Evolutionary conservation across 1,140 invertebrate genomes (phyloP).

Genomic region (Cydia strobilella): DNA sequence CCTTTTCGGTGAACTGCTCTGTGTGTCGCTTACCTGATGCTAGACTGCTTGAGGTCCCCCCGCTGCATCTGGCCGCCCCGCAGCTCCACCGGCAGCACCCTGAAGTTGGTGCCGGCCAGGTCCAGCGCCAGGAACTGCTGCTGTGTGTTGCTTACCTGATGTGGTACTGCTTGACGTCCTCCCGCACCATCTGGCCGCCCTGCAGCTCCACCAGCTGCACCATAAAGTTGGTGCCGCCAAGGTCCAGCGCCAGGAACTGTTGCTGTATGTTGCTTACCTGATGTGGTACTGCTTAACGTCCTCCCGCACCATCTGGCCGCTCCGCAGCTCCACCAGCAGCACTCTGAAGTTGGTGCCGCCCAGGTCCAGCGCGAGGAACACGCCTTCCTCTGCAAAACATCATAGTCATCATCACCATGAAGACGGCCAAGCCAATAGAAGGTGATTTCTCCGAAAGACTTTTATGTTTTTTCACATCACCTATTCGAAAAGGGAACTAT

Average conservation of each 20-base stretch:
- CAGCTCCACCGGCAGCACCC: slow-evolving; percentile 93
- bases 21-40: slow-evolving; percentile 72
- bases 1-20: background rate
- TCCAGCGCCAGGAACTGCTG: slow-evolving; percentile 82
- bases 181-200: slow-evolving; percentile 77
- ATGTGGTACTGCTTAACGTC: slow-evolving; percentile 78
- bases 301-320: slow-evolving; percentile 77
- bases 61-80: slow-evolving; percentile 81
- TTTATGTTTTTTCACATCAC: too few species aligned
- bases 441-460: too few species aligned
- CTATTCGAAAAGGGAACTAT: too few species aligned
- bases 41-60: slow-evolving; percentile 76
- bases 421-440: too few species aligned
- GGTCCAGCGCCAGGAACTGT: slow-evolving; percentile 81
- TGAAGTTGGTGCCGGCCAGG: slow-evolving; percentile 98
- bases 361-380: slow-evolving; percentile 84
- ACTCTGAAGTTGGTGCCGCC: slow-evolving; percentile 99
- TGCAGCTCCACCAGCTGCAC: slow-evolving; percentile 93
- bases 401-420: too few species aligned
- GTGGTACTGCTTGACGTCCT: slow-evolving; percentile 77
- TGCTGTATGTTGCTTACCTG: slow-evolving; percentile 49
- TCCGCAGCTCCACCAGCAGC: slow-evolving; percentile 90
- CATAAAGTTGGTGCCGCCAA: slow-evolving; percentile 98
- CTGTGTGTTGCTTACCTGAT: slow-evolving; percentile 72
- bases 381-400: slow-evolving; percentile 65